A percentile compares a stretch with the other conserved stretches of the same genome.
Conservation (phyloP, 2,888 invertebrate species). For the Megalurothrips usitatus region DNA sequence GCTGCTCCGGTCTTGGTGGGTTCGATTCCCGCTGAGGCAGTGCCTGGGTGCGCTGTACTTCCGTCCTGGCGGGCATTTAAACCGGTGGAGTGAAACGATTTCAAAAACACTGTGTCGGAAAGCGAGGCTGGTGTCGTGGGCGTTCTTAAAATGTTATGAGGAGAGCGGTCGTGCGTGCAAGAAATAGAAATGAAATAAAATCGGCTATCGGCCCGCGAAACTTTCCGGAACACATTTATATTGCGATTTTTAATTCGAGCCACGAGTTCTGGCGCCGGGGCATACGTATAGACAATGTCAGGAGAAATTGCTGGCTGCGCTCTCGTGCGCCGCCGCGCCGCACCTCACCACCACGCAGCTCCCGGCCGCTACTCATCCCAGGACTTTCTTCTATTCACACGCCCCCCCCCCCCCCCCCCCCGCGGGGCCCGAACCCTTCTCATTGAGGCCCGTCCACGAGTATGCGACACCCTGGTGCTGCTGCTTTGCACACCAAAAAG, state of each 20-base stretch:
- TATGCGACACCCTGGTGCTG: background rate
- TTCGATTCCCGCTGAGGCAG: too few relatives aligned
- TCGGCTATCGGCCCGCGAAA: too few relatives aligned
- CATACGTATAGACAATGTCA: background rate
- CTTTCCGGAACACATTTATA: background rate
- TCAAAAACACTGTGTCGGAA: too few relatives aligned
- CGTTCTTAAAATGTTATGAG: too few relatives aligned
- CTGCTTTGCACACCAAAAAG: background rate
- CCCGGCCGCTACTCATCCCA: background rate
- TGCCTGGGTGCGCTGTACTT: too few relatives aligned
- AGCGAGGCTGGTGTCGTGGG: too few relatives aligned
- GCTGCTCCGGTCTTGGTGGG: too few relatives aligned
- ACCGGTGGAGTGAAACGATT: too few relatives aligned
- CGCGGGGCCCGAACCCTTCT: background rate
- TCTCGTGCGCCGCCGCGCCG: background rate
- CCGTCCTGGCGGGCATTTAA: too few relatives aligned
- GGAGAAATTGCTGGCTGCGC: background rate
- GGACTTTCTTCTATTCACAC: conserved; percentile 6
- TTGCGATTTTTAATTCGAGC: background rate
- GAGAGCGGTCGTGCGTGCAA: too few relatives aligned
- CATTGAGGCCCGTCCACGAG: background rate
- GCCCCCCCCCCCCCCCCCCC: background rate
- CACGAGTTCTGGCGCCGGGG: background rate
- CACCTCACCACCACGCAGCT: background rate
- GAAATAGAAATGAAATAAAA: too few relatives aligned